Base-by-base conservation (phyloP, 2,797 vertebrate species). In the Chlorospingus semifuscus region DNA sequence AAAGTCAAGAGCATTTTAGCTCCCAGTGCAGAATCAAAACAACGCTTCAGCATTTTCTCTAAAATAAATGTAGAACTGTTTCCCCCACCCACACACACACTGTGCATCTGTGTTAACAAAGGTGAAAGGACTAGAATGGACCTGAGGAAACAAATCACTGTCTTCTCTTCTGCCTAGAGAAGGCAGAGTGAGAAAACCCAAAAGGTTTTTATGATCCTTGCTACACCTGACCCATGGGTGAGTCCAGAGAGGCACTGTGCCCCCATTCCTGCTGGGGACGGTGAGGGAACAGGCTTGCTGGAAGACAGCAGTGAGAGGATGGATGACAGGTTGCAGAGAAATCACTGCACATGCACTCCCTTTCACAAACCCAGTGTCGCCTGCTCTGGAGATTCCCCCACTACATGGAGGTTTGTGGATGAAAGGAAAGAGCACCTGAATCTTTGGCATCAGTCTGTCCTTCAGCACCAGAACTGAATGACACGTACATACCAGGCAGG, bases 1-100 rank as follows among this genome's bases (percentile, higher is more conserved):
- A 94, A 94, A 95, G 57, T 93, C 80, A 83, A 94, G 76, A 91
- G 47, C 19, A 52, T 75, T 94, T 92, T 65, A 89, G 53, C 69
- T 94, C 50, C 60, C 64, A 42, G 37, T 77, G 77, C 86, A 74
- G 66, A 89, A 84, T 36, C 42, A 90, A 94, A 95, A 56, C 61
- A 91, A 34, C 44, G 34, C 52, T 91, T 92, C 53, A 78, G 56
- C 32, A 57, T 88, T 87, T 59, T 59, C 63, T 76, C 59, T 42
- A 77, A 95, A 79, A 87, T 66, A 79, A 76, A 91, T 7, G 23
- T 32, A 22, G 23, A 79, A 74, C 21, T 55, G 41, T 24, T 52
- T 7, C 41, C 41, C 41, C 41, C 2, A 4, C 4, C n/a, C 5
- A 1, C 3, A 4, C 2, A 24, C 8, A 2, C 5, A 24, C 15